Evolutionary conservation across 2,888 invertebrate species (phyloP).

Genomic region (Xylota segnis): DNA sequence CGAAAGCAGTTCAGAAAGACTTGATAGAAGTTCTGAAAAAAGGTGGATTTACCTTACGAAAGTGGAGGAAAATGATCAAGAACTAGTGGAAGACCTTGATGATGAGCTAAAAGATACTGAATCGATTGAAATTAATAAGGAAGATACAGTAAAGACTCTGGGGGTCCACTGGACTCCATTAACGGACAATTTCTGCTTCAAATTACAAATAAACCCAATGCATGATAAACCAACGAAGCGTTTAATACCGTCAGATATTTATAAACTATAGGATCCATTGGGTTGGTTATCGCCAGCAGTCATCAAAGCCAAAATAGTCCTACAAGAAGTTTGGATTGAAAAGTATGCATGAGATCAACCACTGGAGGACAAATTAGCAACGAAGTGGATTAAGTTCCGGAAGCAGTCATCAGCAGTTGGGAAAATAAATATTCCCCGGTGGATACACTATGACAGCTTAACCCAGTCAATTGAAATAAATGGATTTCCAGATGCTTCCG

Average conservation of each 20-base stretch:
- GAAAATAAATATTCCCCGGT: neutral
- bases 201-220: neutral
- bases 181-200: neutral
- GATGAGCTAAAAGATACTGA: neutral
- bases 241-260: neutral
- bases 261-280: too few relatives aligned
- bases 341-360: neutral
- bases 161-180: neutral
- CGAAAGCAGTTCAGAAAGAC: neutral
- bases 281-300: too few relatives aligned
- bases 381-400: neutral
- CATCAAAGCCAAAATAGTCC: neutral
- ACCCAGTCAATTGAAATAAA: neutral
- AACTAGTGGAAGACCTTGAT: neutral
- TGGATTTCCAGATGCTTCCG: neutral
- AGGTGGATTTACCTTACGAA: neutral
- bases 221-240: neutral
- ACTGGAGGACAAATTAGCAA: neutral
- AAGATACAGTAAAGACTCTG: neutral
- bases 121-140: neutral
- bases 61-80: neutral
- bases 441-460: neutral
- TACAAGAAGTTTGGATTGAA: slow-evolving; percentile 15
- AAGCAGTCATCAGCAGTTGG: neutral
- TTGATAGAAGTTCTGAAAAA: neutral